Evolutionary conservation across 2,888 invertebrate species (phyloP).

Genomic region (Tryphoninae sp.): DNA sequence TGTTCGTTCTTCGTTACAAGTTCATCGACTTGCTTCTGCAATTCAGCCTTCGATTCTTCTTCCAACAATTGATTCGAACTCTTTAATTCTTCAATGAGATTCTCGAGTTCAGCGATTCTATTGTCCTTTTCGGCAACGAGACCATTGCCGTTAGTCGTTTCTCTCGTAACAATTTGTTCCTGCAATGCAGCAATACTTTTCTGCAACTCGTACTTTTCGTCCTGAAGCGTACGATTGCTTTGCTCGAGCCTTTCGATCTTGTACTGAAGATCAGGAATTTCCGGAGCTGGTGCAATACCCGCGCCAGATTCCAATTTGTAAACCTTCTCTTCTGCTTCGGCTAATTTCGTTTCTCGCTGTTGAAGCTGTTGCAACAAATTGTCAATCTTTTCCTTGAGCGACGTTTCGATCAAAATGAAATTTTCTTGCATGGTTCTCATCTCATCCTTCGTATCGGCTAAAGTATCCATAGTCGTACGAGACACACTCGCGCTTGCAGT

Average conservation of each 20-base stretch:
- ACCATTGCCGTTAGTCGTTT: slow-evolving; percentile 68
- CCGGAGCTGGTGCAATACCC: slow-evolving; percentile 70
- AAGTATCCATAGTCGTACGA: slow-evolving; percentile 84
- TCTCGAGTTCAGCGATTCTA: slow-evolving; percentile 81
- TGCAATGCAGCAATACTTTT: slow-evolving; percentile 75
- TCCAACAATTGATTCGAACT: slow-evolving; percentile 74
- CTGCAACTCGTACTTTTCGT: slow-evolving; percentile 77
- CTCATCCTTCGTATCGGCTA: slow-evolving; percentile 90
- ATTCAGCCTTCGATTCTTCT: slow-evolving; percentile 74
- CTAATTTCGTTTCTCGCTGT: slow-evolving; percentile 83
- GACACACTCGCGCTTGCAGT: slow-evolving; percentile 73
- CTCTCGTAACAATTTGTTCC: slow-evolving; percentile 71
- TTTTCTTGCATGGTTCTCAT: slow-evolving; percentile 91
- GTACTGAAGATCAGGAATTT: slow-evolving; percentile 71
- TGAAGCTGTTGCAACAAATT: slow-evolving; percentile 83
- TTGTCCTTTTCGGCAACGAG: slow-evolving; percentile 75
- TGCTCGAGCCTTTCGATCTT: slow-evolving; percentile 73
- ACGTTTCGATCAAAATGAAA: slow-evolving; percentile 87
- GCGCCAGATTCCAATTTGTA: slow-evolving; percentile 74
- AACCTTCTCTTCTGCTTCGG: slow-evolving; percentile 75
- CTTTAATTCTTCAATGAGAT: slow-evolving; percentile 77
- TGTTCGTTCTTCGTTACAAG: slow-evolving; percentile 74
- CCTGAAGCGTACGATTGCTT: slow-evolving; percentile 72
- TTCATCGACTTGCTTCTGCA: slow-evolving; percentile 73
- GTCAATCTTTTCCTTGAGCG: slow-evolving; percentile 87